Evolutionary conservation across 2,888 invertebrate genomes (phyloP), one percentile per base, ranked within the genome.

Genomic region (Zelleria hepariella): DNA sequence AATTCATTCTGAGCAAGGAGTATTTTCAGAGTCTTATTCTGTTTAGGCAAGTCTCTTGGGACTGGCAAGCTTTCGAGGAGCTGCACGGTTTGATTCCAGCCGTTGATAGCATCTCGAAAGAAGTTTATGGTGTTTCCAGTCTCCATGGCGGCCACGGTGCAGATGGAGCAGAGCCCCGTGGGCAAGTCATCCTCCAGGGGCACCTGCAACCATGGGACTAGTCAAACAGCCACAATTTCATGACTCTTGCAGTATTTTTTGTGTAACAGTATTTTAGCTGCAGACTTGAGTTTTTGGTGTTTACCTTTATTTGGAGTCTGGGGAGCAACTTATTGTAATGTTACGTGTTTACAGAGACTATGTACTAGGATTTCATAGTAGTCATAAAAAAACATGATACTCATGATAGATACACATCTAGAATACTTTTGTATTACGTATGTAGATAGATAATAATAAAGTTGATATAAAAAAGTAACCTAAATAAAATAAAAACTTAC

Each of bases 191-290:
- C 78, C 27, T 78, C 77, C 65, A 68, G 62, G 69, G 32, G 69
- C 71, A 86, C 80, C 87, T 86, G 86, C 71, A 86, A 86, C 78
- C 80, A 86, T 74, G 71, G 68, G 60, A 74, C 74, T 68, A 71
- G 68, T 87, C 79, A 86, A 80, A 71, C 66, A 72, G 77, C 79
- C 83, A 80, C 70, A 71, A 68, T 71, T 66, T 66, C 64, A 59
- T 48, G 18, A 32, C 7, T 55, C 7, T 42, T 42, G 15, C 32
- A 42, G 6, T 51, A 10, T 42, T 42, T 42, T 5, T 42, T 5
- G 42, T 42, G 2, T 8, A 15, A 42, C 2, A 42, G n/a, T 42
- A 42, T 8, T 2, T 42, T 42, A n/a, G n/a, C n/a, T n/a, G n/a
- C n/a, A n/a, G n/a, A n/a, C n/a, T n/a, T n/a, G n/a, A n/a, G n/a